Evolutionary conservation across 1,140 invertebrate genomes (phyloP).

Genomic region (Drosophila equinoxialis): DNA sequence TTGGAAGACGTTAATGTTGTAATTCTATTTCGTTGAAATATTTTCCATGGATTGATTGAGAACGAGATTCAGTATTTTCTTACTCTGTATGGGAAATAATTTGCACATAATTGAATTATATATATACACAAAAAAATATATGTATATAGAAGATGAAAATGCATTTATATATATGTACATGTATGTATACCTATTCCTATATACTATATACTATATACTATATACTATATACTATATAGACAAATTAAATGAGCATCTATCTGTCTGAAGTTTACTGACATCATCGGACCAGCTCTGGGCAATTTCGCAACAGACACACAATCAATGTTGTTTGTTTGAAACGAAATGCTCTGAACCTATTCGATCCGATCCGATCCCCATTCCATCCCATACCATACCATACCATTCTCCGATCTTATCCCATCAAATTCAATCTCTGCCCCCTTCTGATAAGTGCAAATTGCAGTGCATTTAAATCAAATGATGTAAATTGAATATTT

Average conservation of each 20-base stretch:
- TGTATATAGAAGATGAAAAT: neutral
- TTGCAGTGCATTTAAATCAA: constrained; percentile 8
- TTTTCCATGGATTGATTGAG: too few relatives aligned
- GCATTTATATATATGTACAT: neutral
- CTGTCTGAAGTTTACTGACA: constrained; percentile 33
- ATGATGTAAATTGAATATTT: constrained; percentile 28
- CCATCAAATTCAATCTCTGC: constrained; percentile 3
- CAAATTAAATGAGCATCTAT: constrained; percentile 9
- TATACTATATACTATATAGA: neutral
- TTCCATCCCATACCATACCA: neutral
- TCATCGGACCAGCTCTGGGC: constrained; percentile 21
- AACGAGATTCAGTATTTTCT: neutral
- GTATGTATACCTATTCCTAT: constrained; percentile 2
- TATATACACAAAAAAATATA: neutral
- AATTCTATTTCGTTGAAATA: too few relatives aligned
- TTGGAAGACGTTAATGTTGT: too few relatives aligned
- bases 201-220: neutral
- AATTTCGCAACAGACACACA: constrained; percentile 17
- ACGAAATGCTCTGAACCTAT: constrained; percentile 9
- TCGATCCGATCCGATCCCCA: neutral
- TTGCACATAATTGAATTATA: constrained; percentile 17
- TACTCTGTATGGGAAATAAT: constrained; percentile 5
- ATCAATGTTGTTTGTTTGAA: constrained; percentile 42
- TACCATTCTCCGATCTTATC: neutral
- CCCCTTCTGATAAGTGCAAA: constrained; percentile 19